Conservation (phyloP, 2,888 invertebrate genomes). For the Tyria jacobaeae region DNA sequence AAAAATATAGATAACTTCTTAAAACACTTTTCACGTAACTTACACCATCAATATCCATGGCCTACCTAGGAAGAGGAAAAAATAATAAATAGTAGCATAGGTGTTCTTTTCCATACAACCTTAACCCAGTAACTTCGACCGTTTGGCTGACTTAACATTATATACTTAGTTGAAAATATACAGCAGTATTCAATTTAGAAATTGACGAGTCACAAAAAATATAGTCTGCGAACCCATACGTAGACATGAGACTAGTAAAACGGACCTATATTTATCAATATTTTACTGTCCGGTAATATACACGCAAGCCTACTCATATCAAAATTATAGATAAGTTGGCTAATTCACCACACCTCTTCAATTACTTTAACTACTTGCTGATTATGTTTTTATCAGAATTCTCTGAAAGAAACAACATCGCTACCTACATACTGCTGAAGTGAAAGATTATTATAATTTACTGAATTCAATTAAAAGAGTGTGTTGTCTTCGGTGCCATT, state of each 20-base stretch:
- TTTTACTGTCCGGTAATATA: conserved; percentile 20
- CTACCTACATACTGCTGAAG: no score
- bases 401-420: conserved; percentile 9
- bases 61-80: neutral
- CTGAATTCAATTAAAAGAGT: no score
- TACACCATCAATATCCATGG: neutral
- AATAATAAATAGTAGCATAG: neutral
- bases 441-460: no score
- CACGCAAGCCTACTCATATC: conserved; percentile 34
- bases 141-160: neutral
- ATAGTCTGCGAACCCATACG: neutral
- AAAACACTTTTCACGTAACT: neutral
- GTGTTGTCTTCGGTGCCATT: no score
- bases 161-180: neutral
- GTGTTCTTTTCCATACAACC: neutral
- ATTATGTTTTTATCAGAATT: conserved; percentile 34
- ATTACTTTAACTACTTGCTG: conserved; percentile 43
- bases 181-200: neutral
- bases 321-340: conserved; percentile 51
- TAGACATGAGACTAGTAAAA: conserved; percentile 3
- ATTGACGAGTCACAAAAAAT: neutral
- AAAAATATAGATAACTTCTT: neutral
- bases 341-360: conserved; percentile 51
- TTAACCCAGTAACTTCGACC: conserved; percentile 5
- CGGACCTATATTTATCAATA: conserved; percentile 4